Base-by-base conservation (phyloP, 1,140 invertebrate genomes). In the Aphidius gifuensis region DNA sequence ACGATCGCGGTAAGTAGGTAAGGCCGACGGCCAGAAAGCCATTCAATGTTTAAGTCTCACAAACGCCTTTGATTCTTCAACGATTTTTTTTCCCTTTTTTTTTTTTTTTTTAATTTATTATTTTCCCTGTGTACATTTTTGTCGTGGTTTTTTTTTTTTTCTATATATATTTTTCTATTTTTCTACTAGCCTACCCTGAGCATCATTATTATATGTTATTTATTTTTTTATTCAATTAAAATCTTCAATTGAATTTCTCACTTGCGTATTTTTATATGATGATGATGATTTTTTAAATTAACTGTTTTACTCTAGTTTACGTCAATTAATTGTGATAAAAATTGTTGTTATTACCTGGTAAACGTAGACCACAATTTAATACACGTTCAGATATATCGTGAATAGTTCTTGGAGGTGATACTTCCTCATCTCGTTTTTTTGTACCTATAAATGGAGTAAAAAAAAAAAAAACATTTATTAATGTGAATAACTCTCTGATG, bases 371-470 rank as follows among this genome's bases (percentile, higher is more conserved):
- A 54, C 74, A 81, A 42, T 75, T 74, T 56, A 81, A 70, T 60
- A 75, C 72, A 38, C 71, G 70, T 48, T 80, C 78, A n/a, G 78
- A 70, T 40, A 81, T 64, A 48, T 81, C 79, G 64, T 80, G 75
- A 46, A 81, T 78, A 40, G 71, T 78, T 60, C 75, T 74, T 39
- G 79, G 78, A 47, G 73, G 64, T 54, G 72, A 65, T 40, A 80
- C 71, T 53, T 63, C 55, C 47, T 80, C 77, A 49, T 80, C 71
- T 72, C 77, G 79, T 69, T 78, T 80, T 55, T 74, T 73, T 49
- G 78, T 78, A 80, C 69, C 60, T 78, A 78, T 51, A 65, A 68
- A 50, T 66, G 64, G 61, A 67, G 16, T 51, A 64, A 8, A 56
- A 23, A 54, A 6, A 40, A 54, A n/a, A 39, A 54, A 11, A 42